phyloP scores from a whole-genome alignment of 2,113 vertebrate genomes.

The Neopipo cinnamomea region DNA sequence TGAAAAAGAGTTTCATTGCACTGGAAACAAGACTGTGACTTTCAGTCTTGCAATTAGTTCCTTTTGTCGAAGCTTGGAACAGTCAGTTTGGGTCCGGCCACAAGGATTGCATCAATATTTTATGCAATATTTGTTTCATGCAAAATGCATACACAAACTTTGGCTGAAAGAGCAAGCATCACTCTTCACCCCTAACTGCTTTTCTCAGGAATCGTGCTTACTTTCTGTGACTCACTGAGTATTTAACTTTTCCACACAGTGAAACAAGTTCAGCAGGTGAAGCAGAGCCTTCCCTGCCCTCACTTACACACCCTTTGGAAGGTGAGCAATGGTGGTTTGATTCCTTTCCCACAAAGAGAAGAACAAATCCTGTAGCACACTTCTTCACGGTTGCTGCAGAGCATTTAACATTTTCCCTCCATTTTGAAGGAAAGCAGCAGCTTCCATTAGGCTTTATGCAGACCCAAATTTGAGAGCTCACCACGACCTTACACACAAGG shows the following conservation, averaged over 20 bases:
- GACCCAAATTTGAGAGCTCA: neutral
- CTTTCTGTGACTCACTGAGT: conserved; percentile 15
- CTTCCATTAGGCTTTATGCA: neutral
- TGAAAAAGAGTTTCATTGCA: neutral
- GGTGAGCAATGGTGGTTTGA: neutral
- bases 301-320: neutral
- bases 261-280: conserved; percentile 42
- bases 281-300: neutral
- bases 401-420: neutral
- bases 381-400: neutral
- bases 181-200: neutral
- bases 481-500: neutral
- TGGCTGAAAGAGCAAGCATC: neutral
- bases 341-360: neutral
- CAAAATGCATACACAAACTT: neutral
- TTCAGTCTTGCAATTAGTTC: neutral
- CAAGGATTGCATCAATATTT: conserved; percentile 13
- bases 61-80: neutral
- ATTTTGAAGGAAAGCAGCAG: neutral
- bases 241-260: neutral
- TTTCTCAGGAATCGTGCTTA: neutral
- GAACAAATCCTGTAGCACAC: neutral
- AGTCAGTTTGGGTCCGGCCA: neutral
- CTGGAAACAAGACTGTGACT: neutral
- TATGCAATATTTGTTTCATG: conserved; percentile 17